Conservation (phyloP, 2,113 vertebrate species). For the Gasterosteus aculeatus region DNA sequence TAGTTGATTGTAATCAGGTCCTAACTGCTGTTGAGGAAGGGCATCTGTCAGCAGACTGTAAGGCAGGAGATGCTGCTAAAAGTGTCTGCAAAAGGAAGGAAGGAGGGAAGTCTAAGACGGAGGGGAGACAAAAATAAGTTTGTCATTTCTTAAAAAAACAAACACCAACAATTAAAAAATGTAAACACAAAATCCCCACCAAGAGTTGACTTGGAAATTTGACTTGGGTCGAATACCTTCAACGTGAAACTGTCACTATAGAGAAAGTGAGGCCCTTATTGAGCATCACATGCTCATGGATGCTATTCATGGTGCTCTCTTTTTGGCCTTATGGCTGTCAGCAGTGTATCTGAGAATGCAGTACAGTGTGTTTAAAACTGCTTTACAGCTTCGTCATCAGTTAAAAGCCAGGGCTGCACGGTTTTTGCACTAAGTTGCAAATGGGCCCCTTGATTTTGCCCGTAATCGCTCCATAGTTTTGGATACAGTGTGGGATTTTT, state of each 20-base stretch:
- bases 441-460: conserved; percentile 32
- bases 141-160: conserved; percentile 3
- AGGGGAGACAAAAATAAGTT: neutral
- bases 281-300: conserved; percentile 5
- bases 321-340: conserved; percentile 24
- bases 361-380: neutral
- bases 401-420: conserved; percentile 9
- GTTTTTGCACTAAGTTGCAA: conserved; percentile 46
- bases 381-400: neutral
- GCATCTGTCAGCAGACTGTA: conserved; percentile 30
- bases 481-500: conserved; percentile 17
- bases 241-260: conserved; percentile 1
- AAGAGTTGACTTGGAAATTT: conserved; percentile 18
- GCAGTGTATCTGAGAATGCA: neutral
- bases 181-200: conserved; percentile 5
- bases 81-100: conserved; percentile 10
- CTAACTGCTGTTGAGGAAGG: conserved; percentile 28
- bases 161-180: neutral
- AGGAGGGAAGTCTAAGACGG: neutral
- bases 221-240: conserved; percentile 5
- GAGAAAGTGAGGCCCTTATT: neutral
- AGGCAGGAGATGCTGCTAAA: conserved; percentile 18
- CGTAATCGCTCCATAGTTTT: conserved; percentile 8
- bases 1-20: conserved; percentile 64
- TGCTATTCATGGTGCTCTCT: conserved; percentile 23